phyloP scores from a whole-genome alignment of 2,797 vertebrate genomes.

The Amphiprion clarkii region DNA sequence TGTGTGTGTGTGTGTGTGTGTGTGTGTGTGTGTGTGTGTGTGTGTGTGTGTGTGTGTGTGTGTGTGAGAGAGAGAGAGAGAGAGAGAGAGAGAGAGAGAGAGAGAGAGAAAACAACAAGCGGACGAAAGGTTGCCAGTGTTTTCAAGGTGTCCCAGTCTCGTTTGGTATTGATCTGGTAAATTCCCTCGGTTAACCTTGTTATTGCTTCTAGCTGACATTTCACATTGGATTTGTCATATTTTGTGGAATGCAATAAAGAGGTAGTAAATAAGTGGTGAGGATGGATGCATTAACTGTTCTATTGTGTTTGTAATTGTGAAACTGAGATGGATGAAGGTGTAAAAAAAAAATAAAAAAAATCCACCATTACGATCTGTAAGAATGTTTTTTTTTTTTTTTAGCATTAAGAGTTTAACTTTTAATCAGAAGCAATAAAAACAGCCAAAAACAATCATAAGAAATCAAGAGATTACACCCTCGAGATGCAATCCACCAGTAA shows the following conservation, averaged over 20 bases:
- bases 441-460: background rate
- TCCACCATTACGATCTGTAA: no score
- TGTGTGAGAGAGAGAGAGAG: no score
- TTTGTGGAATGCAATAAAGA: background rate
- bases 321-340: background rate
- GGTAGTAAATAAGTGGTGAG: background rate
- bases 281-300: background rate
- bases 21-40: no score
- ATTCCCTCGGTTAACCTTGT: background rate
- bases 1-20: no score
- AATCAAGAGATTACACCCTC: background rate
- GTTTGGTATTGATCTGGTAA: conserved; percentile 3
- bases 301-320: background rate
- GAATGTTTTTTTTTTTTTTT: background rate
- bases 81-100: background rate
- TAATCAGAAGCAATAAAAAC: background rate
- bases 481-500: background rate
- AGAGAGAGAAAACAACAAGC: background rate
- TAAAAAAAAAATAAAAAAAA: background rate
- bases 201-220: background rate
- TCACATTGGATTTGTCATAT: background rate
- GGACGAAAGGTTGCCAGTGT: background rate
- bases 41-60: no score
- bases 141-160: background rate
- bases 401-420: background rate